phyloP scores from a whole-genome alignment of 2,888 invertebrate species.

The Agriopis marginaria region DNA sequence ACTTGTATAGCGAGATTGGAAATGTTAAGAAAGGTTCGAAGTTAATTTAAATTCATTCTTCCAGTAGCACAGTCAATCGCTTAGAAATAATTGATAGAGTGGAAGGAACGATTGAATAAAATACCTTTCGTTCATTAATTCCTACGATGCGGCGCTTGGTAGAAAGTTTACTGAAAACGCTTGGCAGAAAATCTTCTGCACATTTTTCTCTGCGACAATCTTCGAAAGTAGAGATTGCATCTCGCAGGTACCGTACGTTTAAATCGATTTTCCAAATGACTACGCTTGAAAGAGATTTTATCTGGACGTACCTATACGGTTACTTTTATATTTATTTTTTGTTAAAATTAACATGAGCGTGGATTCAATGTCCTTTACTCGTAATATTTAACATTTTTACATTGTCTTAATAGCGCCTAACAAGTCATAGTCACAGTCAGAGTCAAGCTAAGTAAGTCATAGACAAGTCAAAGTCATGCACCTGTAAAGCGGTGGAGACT shows the following conservation, averaged over 20 bases:
- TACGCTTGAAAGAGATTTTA: not conserved
- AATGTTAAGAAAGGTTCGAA: not conserved
- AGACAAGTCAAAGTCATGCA: too few species aligned
- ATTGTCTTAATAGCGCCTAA: too few species aligned
- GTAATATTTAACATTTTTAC: too few species aligned
- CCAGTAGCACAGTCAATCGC: conserved; percentile 7
- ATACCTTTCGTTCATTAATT: conserved; percentile 12
- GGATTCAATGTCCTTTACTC: too few species aligned
- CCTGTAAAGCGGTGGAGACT: too few species aligned
- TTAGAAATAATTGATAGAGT: conserved; percentile 26
- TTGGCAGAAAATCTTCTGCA: conserved; percentile 1
- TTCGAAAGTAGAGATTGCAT: not conserved
- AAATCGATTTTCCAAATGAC: not conserved
- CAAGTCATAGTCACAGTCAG: too few species aligned
- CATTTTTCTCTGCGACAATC: not conserved
- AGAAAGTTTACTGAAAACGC: not conserved
- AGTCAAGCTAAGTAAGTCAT: too few species aligned
- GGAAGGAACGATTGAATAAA: conserved; percentile 9
- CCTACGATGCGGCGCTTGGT: conserved; percentile 3
- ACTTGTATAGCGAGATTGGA: not conserved
- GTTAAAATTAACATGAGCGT: too few species aligned
- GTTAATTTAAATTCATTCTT: conserved; percentile 15
- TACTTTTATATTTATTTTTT: too few species aligned
- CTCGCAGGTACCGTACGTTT: not conserved
- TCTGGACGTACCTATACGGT: not conserved